Base-by-base conservation (phyloP, 2,888 invertebrate genomes). In the Nephrotoma appendiculata region DNA sequence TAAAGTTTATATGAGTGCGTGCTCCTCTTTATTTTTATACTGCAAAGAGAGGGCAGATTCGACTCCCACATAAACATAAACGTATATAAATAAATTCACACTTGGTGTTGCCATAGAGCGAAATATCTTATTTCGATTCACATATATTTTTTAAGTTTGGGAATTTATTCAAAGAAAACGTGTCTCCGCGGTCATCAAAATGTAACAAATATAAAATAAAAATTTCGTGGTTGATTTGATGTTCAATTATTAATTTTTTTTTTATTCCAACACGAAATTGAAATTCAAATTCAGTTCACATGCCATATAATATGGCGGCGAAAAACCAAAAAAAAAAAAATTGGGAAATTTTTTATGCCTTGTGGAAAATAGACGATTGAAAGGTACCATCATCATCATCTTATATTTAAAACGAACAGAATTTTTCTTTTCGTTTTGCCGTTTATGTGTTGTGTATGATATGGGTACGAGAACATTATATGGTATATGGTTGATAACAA, bases 121-220 rank as follows among this genome's bases (percentile, higher is more conserved):
- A 52, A 52, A 31, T 15, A 15, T 52, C 15, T 52, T 15, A 15
- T 52, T 52, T 71, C 71, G 19, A 19, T 71, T 71, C 31, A 71
- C 71, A 71, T 71, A 31, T 15, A 57, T 57, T 57, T 57, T 71
- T 71, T 71, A 45, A 44, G 44, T 15, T 43, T 42, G 85, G 42
- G 85, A 86, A 86, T 86, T 86, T 85, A 86, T 86, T 86, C 86
- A 86, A 85, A 85, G 57, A 57, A 86, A 86, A 86, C 86, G 86
- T 86, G 85, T 86, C 86, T 85, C 86, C 48, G 84, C 84, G 86
- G 86, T 86, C 86, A 86, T 86, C 86, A 86, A 86, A 86, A 85
- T 43, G 41, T 52, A 86, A 71, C 71, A 71, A 71, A 52, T 31
- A 31, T 31, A 15, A 71, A 6, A 71, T 71, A 71, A 71, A 71